phyloP scores from a whole-genome alignment of 1,140 invertebrate species.

The Macrostomum lignano region DNA sequence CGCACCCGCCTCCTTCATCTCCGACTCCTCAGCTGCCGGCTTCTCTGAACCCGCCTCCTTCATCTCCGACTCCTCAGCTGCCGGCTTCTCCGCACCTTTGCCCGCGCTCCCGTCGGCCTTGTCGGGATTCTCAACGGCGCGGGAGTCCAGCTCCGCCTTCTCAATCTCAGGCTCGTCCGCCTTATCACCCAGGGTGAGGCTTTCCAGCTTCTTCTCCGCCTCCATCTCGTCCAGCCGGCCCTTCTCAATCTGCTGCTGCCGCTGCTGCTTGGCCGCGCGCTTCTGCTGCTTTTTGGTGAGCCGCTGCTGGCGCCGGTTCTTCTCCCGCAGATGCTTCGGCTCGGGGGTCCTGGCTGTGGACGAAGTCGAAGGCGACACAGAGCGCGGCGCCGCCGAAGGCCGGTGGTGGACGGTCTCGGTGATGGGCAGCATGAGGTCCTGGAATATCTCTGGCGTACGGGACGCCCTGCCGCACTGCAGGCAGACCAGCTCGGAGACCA shows the following conservation, averaged over 20 bases:
- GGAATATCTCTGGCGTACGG: constrained; percentile 57
- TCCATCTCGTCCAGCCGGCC: no score
- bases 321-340: no score
- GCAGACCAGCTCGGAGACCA: constrained; percentile 61
- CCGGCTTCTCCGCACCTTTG: constrained; percentile 8
- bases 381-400: constrained; percentile 5
- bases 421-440: constrained; percentile 69
- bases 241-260: no score
- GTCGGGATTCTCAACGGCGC: neutral
- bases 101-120: neutral
- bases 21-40: no score
- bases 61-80: no score
- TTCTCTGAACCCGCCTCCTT: no score
- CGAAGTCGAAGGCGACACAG: neutral
- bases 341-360: neutral
- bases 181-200: no score
- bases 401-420: constrained; percentile 25
- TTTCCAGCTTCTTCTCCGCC: neutral
- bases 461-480: constrained; percentile 61
- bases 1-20: no score
- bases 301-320: neutral
- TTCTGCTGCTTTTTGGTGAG: no score
- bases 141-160: neutral
- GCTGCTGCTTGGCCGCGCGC: no score
- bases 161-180: neutral